Conservation (phyloP, 2,797 vertebrate species). For the Sebastes umbrosus region DNA sequence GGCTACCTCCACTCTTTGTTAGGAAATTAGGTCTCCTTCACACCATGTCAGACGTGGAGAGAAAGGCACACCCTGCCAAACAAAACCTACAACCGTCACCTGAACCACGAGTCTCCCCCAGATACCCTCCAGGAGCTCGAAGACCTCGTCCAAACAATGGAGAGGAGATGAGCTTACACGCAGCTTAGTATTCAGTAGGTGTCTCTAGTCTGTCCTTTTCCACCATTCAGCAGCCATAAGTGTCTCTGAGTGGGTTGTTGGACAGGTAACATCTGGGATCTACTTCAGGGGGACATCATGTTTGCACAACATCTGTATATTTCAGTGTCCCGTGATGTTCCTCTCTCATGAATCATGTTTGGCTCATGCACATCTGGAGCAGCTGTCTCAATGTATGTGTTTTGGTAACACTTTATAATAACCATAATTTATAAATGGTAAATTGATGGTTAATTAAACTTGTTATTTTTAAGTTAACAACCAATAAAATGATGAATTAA, state of each 20-base stretch:
- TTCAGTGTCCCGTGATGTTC: background rate
- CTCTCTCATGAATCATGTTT: background rate
- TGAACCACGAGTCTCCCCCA: conserved; percentile 41
- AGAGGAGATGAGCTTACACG: conserved; percentile 50
- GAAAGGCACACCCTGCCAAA: conserved; percentile 61
- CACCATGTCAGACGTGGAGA: conserved; percentile 23
- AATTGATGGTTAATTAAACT: no score
- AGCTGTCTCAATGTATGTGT: background rate
- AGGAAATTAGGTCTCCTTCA: conserved; percentile 52
- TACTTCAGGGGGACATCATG: background rate
- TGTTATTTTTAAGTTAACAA: no score
- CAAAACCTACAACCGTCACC: conserved; percentile 61
- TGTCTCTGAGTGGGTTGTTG: background rate
- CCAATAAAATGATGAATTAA: no score
- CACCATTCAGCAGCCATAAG: conserved; percentile 10
- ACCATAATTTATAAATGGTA: no score
- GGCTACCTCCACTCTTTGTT: conserved; percentile 53
- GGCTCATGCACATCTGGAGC: background rate
- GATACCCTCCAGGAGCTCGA: conserved; percentile 44
- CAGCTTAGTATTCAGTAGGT: background rate
- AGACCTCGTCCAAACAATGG: conserved; percentile 48
- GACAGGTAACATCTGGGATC: background rate
- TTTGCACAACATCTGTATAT: background rate
- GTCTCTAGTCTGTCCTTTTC: background rate
- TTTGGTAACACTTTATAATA: background rate